These are phyloP conservation scores for Lytechinus variegatus DNA, from an alignment of 35 echinoderm and acorn worm genomes.

Conservation along the genomic window DNA sequence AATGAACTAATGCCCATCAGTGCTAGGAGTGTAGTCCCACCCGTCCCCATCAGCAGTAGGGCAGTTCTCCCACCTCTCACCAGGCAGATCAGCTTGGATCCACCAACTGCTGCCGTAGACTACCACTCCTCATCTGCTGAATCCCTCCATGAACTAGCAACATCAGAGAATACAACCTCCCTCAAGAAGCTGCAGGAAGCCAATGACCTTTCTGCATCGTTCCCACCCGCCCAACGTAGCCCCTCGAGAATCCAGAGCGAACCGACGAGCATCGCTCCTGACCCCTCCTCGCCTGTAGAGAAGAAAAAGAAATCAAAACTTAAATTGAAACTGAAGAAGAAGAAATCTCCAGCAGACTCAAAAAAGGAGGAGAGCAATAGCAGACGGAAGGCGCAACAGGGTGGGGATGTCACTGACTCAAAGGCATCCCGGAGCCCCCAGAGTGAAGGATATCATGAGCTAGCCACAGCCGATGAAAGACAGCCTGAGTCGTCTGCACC, in stretches of 20 bases:
- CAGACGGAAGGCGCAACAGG: neutral
- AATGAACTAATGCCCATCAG: slow-evolving; percentile 29
- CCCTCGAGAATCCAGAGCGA: neutral
- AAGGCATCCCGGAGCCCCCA: neutral
- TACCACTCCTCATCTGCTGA: slow-evolving; percentile 87
- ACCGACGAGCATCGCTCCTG: neutral
- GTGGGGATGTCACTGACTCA: neutral
- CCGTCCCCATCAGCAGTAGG: neutral
- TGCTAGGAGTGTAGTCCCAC: slow-evolving; percentile 23
- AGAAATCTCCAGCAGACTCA: neutral
- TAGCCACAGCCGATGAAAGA: neutral
- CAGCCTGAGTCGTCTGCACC: neutral
- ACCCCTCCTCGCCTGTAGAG: neutral
- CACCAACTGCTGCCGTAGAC: slow-evolving; percentile 40
- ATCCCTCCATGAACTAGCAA: slow-evolving; percentile 72
- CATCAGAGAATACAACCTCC: slow-evolving; percentile 1
- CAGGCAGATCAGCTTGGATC: slow-evolving; percentile 50
- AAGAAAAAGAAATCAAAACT: slow-evolving; percentile 43
- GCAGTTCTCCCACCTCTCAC: neutral
- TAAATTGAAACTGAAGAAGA: slow-evolving; percentile 35
- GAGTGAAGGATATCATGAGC: neutral
- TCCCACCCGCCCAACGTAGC: slow-evolving; percentile 18
- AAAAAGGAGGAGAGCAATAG: neutral
- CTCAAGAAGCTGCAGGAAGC: slow-evolving; percentile 30
- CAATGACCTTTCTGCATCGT: slow-evolving; percentile 30